These are phyloP conservation scores for Chaetura pelagica DNA, from an alignment of 2,113 vertebrate species.

Conservation along the genomic window DNA sequence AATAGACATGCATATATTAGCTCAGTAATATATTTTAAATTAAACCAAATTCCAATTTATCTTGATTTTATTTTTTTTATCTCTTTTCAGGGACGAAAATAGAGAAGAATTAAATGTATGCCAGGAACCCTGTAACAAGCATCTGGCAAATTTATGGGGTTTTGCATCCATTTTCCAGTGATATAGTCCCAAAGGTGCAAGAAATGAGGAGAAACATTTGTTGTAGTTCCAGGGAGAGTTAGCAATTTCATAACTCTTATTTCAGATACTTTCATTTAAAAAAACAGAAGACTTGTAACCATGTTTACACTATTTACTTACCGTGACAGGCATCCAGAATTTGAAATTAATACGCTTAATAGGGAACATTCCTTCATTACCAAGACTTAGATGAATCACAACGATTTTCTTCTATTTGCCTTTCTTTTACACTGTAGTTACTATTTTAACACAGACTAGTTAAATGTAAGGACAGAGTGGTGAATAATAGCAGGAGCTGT, in stretches of 20 bases:
- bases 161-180: conserved; percentile 32
- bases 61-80: background rate
- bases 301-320: background rate
- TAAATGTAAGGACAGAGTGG: background rate
- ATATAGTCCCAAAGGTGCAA: conserved; percentile 6
- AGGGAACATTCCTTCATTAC: background rate
- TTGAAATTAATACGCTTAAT: background rate
- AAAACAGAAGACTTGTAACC: background rate
- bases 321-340: background rate
- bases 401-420: background rate
- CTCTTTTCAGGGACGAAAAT: background rate
- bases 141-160: conserved; percentile 14
- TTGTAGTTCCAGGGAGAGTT: conserved; percentile 21
- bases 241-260: conserved; percentile 24
- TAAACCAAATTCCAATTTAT: background rate
- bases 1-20: background rate
- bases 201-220: conserved; percentile 42
- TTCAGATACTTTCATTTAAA: background rate
- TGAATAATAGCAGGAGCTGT: background rate
- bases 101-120: background rate
- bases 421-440: background rate
- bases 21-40: background rate
- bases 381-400: background rate
- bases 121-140: background rate
- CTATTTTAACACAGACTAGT: background rate